Percentiles rank a stretch among this genome's conserved stretches.
Conservation (phyloP, 2,113 vertebrate species). For the Anseranas semipalmata region DNA sequence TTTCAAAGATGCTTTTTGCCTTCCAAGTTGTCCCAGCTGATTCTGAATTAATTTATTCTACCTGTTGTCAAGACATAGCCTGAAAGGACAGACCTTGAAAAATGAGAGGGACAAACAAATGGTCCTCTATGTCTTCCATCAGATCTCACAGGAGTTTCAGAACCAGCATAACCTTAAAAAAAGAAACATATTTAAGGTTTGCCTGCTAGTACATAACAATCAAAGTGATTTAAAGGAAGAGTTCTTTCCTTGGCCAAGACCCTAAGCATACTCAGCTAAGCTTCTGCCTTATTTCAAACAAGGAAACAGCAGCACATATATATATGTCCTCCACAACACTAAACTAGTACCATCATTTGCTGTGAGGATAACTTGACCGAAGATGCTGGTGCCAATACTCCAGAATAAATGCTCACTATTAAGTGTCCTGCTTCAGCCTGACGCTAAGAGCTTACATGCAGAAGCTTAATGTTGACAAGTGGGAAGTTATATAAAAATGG, state of each 20-base stretch:
- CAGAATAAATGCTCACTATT: neutral
- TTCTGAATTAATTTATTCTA: neutral
- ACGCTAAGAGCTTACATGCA: neutral
- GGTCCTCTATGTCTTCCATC: neutral
- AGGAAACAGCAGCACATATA: neutral
- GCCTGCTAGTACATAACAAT: neutral
- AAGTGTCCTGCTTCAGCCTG: neutral
- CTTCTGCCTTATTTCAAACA: neutral
- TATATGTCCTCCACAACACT: neutral
- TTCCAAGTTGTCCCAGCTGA: neutral
- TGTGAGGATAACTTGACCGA: neutral
- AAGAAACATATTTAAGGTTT: neutral
- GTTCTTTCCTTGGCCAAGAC: neutral
- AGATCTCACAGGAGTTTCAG: neutral
- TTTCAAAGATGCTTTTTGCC: neutral
- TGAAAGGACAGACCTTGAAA: neutral
- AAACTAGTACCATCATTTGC: neutral
- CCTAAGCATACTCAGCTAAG: neutral
- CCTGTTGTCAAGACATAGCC: neutral
- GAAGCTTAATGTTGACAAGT: neutral
- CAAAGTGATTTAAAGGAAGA: neutral
- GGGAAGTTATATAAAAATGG: neutral
- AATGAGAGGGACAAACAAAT: neutral
- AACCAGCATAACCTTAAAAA: neutral
- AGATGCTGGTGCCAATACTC: neutral